Evolutionary conservation across 2,888 invertebrate genomes (phyloP), one percentile per base, ranked within the genome.

Genomic region (Pammene fasciana): DNA sequence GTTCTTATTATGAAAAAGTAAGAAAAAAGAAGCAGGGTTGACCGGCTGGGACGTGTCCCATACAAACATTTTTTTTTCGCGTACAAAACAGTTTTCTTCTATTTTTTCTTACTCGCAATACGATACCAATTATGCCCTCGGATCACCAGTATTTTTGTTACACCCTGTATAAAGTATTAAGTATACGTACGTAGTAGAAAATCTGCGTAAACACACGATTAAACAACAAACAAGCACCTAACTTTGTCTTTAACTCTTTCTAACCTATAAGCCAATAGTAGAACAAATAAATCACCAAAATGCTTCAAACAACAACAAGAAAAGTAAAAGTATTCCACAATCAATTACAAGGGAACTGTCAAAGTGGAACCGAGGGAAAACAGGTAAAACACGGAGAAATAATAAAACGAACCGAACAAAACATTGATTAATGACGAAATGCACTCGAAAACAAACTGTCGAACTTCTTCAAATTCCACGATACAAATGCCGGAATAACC

Each of bases 391-490:
- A 82, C 82, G 64, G 59, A 56, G 68, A 82, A 89, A 87, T 86
- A 84, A 87, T 84, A 89, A 88, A 87, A 87, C 84, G 57, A 72
- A 74, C 77, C 77, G 83, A 91, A 92, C 92, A 92, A 91, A 92
- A 90, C 90, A 89, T 88, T 92, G 89, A 91, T 92, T 89, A 90
- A 92, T 93, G 90, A 90, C 82, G 78, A 90, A 92, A 92, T 93
- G 93, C 93, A 93, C 93, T 93, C 88, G 91, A 88, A 87, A 88
- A 90, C 92, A 90, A 91, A 92, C 92, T 92, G 92, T 92, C 92
- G 92, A 92, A 92, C 88, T 92, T 91, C 91, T 90, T 92, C 92
- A 91, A 92, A 92, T 90, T 86, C 90, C 80, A 34, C 89, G 81
- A 90, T 91, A 92, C 92, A 92, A 92, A 92, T 89, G 90, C 87